These are phyloP conservation scores for Nyleta sp. DNA, from an alignment of 2,888 invertebrate species.

Conservation along the genomic window DNA sequence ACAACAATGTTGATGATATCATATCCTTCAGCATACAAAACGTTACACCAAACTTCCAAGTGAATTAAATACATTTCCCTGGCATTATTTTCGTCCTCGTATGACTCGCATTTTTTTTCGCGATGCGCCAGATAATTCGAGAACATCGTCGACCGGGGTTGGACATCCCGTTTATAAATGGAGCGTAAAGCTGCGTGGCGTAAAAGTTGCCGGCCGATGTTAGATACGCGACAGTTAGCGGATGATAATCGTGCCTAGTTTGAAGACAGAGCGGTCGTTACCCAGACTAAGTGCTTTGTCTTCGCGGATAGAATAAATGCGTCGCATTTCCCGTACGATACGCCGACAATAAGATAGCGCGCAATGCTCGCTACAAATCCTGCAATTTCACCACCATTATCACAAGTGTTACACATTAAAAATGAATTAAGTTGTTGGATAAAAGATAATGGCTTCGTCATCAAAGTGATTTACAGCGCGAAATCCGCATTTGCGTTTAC, in stretches of 20 bases:
- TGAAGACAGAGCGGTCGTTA: slow-evolving; percentile 56
- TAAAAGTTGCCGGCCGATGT: slow-evolving; percentile 28
- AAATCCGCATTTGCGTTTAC: too few relatives aligned
- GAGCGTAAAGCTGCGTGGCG: slow-evolving; percentile 41
- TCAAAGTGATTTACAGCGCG: slow-evolving; percentile 31
- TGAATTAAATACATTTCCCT: slow-evolving; percentile 17
- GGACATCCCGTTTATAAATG: slow-evolving; percentile 57
- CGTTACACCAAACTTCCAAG: slow-evolving; percentile 19
- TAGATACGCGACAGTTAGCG: slow-evolving; percentile 60
- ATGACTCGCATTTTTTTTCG: slow-evolving; percentile 38
- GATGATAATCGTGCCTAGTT: slow-evolving; percentile 48
- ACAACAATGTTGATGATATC: too few relatives aligned
- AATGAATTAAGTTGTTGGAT: slow-evolving; percentile 27
- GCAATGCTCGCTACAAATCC: slow-evolving; percentile 21
- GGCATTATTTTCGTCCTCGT: slow-evolving; percentile 21
- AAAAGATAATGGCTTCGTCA: slow-evolving; percentile 2
- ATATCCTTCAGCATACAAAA: slow-evolving; percentile 12
- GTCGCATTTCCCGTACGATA: slow-evolving; percentile 45
- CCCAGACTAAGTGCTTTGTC: slow-evolving; percentile 59
- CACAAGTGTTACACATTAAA: slow-evolving; percentile 39
- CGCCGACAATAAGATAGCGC: slow-evolving; percentile 34
- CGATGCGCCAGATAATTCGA: slow-evolving; percentile 35
- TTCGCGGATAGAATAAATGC: slow-evolving; percentile 45
- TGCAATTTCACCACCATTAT: slow-evolving; percentile 31
- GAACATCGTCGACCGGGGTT: slow-evolving; percentile 34